A percentile compares a stretch with the other conserved stretches of the same genome.
phyloP scores from a whole-genome alignment of 30 jellyfish, hydroid and myxozoan genomes.

The Chrysaora quinquecirrha region DNA sequence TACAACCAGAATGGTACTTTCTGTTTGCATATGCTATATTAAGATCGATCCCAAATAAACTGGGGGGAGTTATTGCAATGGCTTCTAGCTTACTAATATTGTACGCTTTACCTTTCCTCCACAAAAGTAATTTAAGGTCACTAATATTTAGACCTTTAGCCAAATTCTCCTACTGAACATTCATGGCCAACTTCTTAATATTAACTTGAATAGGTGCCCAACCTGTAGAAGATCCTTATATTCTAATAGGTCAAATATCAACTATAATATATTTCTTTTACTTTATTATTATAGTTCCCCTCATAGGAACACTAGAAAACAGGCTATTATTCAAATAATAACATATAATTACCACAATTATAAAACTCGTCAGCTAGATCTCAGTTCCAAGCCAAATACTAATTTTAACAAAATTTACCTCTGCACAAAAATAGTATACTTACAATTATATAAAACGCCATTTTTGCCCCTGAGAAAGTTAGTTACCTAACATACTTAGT shows the following conservation, averaged over 20 bases:
- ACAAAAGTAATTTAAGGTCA: not conserved
- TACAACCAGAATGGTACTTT: slow-evolving; percentile 61
- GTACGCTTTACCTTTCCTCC: not conserved
- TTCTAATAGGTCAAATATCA: slow-evolving; percentile 21
- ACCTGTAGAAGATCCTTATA: slow-evolving; percentile 64
- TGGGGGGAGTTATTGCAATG: slow-evolving; percentile 64
- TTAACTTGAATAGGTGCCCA: slow-evolving; percentile 56
- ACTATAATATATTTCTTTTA: slow-evolving; percentile 27
- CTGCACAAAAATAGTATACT: too few relatives aligned
- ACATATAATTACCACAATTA: slow-evolving; percentile 8
- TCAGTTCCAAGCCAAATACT: too few relatives aligned
- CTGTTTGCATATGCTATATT: slow-evolving; percentile 51
- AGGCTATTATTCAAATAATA: slow-evolving; percentile 8
- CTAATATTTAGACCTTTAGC: slow-evolving; percentile 17
- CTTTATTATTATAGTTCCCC: slow-evolving; percentile 2
- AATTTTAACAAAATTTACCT: too few relatives aligned
- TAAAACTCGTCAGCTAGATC: too few relatives aligned
- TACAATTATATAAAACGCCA: too few relatives aligned
- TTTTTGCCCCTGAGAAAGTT: too few relatives aligned
- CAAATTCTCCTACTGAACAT: slow-evolving; percentile 11
- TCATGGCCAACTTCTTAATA: slow-evolving; percentile 10
- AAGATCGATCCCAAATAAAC: slow-evolving; percentile 51
- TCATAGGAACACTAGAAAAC: not conserved
- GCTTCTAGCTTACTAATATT: not conserved
- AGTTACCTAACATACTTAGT: too few relatives aligned